Evolutionary conservation across 2,888 invertebrate genomes (phyloP).

Genomic region (Meta bourneti): DNA sequence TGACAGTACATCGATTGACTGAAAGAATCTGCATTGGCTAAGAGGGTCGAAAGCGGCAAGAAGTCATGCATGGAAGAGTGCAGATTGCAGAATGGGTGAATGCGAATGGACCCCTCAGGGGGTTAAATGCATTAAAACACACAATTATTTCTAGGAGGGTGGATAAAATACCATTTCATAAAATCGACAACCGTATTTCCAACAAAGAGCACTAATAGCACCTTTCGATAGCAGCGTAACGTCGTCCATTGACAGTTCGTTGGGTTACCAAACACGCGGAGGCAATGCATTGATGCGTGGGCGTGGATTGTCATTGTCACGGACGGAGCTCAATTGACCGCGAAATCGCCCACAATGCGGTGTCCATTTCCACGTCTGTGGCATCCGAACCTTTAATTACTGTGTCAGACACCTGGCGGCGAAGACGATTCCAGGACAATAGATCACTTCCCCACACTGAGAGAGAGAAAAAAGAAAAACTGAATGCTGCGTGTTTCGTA

Average conservation of each 20-base stretch:
- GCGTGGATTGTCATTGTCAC: not conserved
- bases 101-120: too few relatives aligned
- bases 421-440: constrained; percentile 50
- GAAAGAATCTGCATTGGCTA: too few relatives aligned
- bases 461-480: constrained; percentile 14
- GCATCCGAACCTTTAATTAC: constrained; percentile 59
- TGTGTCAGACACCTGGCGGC: constrained; percentile 36
- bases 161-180: too few relatives aligned
- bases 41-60: too few relatives aligned
- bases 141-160: too few relatives aligned
- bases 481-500: constrained; percentile 50
- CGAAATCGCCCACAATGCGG: constrained; percentile 54
- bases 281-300: not conserved
- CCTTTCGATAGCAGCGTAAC: not conserved
- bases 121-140: too few relatives aligned
- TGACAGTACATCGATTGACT: too few relatives aligned
- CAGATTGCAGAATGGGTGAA: too few relatives aligned
- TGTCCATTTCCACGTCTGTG: constrained; percentile 22
- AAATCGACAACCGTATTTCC: too few relatives aligned
- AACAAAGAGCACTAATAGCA: not conserved
- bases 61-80: too few relatives aligned
- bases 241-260: not conserved
- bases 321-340: constrained; percentile 44
- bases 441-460: constrained; percentile 35
- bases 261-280: too few relatives aligned